Percentiles rank a stretch among this genome's conserved stretches.
Evolutionary conservation across 2,888 invertebrate genomes (phyloP).

Genomic region (Cephus rjabovi): DNA sequence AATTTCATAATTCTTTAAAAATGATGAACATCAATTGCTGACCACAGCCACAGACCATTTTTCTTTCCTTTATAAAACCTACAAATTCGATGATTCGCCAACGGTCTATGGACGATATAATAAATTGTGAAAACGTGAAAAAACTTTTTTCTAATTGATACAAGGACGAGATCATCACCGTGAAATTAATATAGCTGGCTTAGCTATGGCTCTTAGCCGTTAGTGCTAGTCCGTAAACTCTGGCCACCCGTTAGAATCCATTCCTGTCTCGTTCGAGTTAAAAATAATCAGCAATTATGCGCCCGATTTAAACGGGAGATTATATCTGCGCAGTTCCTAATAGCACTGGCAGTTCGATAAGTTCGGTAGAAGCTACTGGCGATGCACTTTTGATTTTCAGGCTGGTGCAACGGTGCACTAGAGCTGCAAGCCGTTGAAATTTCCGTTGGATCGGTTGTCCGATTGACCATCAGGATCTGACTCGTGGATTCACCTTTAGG

Average conservation of each 20-base stretch:
- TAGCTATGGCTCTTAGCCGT: not conserved
- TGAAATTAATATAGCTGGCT: not conserved
- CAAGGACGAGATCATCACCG: not conserved
- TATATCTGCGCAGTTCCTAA: constrained; percentile 16
- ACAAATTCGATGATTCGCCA: not conserved
- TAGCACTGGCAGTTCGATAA: constrained; percentile 1
- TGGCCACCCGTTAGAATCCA: constrained; percentile 14
- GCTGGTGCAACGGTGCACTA: not conserved
- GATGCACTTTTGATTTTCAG: not conserved
- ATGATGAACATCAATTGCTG: not conserved
- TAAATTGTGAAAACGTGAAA: not conserved
- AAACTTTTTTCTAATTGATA: not conserved
- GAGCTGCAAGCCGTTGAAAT: not conserved
- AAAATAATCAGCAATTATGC: constrained; percentile 20
- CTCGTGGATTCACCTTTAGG: too few relatives aligned
- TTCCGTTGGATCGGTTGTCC: not conserved
- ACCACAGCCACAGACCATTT: not conserved
- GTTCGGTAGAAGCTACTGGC: not conserved
- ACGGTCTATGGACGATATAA: not conserved
- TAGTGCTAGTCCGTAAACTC: not conserved
- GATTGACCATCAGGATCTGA: too few relatives aligned
- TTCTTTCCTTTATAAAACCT: not conserved
- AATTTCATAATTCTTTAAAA: not conserved
- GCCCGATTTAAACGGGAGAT: constrained; percentile 20
- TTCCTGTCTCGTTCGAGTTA: constrained; percentile 3